Base-by-base conservation (phyloP, 2,797 vertebrate species). In the Corythornis leucogaster region DNA sequence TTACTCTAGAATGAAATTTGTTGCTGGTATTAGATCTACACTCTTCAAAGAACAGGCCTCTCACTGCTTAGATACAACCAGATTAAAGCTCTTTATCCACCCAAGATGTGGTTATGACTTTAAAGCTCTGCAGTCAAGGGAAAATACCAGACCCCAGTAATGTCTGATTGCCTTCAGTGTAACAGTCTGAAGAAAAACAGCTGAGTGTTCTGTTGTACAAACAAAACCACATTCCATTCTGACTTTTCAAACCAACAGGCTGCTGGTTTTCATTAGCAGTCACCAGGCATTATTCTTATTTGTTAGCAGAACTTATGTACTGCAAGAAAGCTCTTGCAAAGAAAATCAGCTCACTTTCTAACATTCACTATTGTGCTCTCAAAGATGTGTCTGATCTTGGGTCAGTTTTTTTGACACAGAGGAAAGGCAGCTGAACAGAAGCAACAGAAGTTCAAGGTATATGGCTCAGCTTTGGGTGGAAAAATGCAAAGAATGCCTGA, bases 221-320 rank as follows among this genome's bases (percentile, higher is more conserved):
- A 95, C 83, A 93, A 95, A 92, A 11, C 70, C 83, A 86, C 91
- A 95, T 95, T 95, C 92, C 94, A 90, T 54, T 59, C 74, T 1
- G 5, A 84, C 68, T 94, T 93, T 84, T 69, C 78, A 93, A 95
- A 94, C 75, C 85, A 94, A 69, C 76, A 70, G 31, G 4, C 71
- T 85, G 89, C 86, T 92, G 92, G 69, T 94, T 95, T 92, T 66
- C 87, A 90, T 96, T 95, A 93, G 90, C 71, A 91, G 87, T 24
- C 73, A 89, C 57, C 80, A 71, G 73, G 69, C 84, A 83, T 89
- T 80, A 81, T 19, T 91, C 70, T 59, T 80, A 74, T 46, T 91
- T 83, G 45, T 77, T 90, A 93, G 80, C 0, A 87, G 64, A 82
- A n/a, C 38, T 75, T 51, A 80, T 70, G 62, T 81, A 67, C 54